Conservation (phyloP, 2,113 vertebrate species). For the Hippocampus zosterae region DNA sequence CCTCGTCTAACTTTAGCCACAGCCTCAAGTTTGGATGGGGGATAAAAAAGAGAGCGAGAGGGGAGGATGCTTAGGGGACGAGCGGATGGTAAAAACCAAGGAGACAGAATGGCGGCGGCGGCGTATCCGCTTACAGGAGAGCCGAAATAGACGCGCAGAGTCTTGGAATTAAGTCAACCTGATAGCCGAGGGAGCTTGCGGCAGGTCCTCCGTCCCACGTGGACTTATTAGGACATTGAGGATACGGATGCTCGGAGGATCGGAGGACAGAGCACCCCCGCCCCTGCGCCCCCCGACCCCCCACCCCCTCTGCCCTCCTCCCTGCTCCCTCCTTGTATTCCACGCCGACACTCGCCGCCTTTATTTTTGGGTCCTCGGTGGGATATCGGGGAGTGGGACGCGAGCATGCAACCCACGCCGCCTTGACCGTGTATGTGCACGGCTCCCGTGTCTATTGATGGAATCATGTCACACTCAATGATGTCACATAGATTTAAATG, state of each 20-base stretch:
- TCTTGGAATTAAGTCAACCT: slow-evolving; percentile 76
- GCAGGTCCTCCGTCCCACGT: slow-evolving; percentile 58
- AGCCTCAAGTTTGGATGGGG: slow-evolving; percentile 74
- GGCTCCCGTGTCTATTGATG: background rate
- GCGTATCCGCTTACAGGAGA: slow-evolving; percentile 69
- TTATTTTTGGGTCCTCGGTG: slow-evolving; percentile 61
- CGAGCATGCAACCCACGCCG: slow-evolving; percentile 9
- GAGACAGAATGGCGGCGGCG: slow-evolving; percentile 54
- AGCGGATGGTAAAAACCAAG: slow-evolving; percentile 51
- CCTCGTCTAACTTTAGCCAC: slow-evolving; percentile 73
- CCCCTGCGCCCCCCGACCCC: slow-evolving; percentile 17
- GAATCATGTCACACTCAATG: background rate
- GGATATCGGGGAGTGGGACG: slow-evolving; percentile 37
- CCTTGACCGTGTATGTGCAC: slow-evolving; percentile 48
- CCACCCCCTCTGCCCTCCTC: slow-evolving; percentile 33
- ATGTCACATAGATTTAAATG: background rate
- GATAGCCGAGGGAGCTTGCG: slow-evolving; percentile 62
- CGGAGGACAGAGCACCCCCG: slow-evolving; percentile 31
- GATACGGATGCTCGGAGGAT: slow-evolving; percentile 55
- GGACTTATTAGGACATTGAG: slow-evolving; percentile 77
- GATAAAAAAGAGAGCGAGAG: slow-evolving; percentile 44
- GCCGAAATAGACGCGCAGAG: slow-evolving; percentile 73
- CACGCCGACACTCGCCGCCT: slow-evolving; percentile 36
- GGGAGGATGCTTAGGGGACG: slow-evolving; percentile 38
- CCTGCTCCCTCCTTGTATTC: slow-evolving; percentile 39